These are phyloP conservation scores for Denticeps clupeoides DNA, from an alignment of 2,797 vertebrate genomes.

Conservation along the genomic window DNA sequence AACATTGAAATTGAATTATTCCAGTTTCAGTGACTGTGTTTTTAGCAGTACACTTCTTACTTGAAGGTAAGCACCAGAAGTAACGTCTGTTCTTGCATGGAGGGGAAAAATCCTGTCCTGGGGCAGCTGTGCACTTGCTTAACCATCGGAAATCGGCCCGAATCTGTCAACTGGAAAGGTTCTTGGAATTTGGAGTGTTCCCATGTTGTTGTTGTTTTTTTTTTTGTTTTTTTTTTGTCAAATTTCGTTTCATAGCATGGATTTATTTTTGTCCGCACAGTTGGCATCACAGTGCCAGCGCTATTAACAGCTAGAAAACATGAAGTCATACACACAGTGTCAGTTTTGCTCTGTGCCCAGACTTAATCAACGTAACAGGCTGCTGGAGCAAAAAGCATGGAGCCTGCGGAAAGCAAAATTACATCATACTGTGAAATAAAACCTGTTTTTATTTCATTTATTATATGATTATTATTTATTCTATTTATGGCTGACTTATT, in stretches of 20 bases:
- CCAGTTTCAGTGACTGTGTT: too few species aligned
- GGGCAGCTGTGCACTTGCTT: conserved; percentile 12
- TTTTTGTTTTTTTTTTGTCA: conserved; percentile 12
- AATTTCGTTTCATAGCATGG: conserved; percentile 5
- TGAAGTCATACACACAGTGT: conserved; percentile 25
- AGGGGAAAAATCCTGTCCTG: conserved; percentile 10
- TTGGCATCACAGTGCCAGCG: conserved; percentile 2
- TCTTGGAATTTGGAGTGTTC: conserved; percentile 14
- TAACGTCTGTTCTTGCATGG: conserved; percentile 11
- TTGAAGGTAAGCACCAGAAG: conserved; percentile 9
- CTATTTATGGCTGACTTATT: too few species aligned
- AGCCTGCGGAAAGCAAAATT: too few species aligned
- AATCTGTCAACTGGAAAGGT: conserved; percentile 22
- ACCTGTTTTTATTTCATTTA: too few species aligned
- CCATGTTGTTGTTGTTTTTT: too few species aligned
- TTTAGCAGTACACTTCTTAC: too few species aligned
- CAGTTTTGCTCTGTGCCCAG: conserved; percentile 18
- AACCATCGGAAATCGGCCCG: conserved; percentile 21
- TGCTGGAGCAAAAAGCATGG: conserved; percentile 14
- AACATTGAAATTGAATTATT: too few species aligned
- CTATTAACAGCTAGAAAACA: conserved; percentile 20
- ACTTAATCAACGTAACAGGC: conserved; percentile 18
- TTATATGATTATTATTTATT: too few species aligned
- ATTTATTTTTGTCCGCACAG: conserved; percentile 6
- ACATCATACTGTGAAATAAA: too few species aligned